These are phyloP conservation scores for Calosoma granatense DNA, from an alignment of 1,140 invertebrate genomes.

Conservation along the genomic window DNA sequence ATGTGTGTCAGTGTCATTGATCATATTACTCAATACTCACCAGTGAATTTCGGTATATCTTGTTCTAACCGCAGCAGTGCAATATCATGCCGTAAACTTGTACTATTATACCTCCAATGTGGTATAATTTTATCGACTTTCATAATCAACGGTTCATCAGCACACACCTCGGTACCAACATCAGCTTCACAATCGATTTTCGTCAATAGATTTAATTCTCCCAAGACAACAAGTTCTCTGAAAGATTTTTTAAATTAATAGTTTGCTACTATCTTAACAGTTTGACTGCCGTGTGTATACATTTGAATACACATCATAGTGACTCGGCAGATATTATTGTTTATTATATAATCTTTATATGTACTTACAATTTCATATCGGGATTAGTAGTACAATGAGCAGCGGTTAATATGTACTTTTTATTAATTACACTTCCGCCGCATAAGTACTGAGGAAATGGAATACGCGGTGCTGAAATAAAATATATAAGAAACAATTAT, in stretches of 20 bases:
- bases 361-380: neutral
- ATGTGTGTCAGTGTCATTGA: no score
- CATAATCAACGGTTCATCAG: conserved; percentile 43
- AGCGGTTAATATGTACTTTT: conserved; percentile 57
- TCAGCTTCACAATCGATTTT: conserved; percentile 45
- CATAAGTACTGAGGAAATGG: conserved; percentile 26
- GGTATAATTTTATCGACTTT: conserved; percentile 33
- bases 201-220: conserved; percentile 42
- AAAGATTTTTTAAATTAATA: conserved; percentile 36
- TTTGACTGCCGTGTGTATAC: neutral
- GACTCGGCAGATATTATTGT: no score
- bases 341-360: no score
- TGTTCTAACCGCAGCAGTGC: conserved; percentile 45
- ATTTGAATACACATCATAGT: no score
- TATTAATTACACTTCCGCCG: conserved; percentile 47
- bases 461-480: neutral
- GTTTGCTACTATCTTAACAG: neutral
- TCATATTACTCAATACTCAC: no score
- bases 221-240: no score
- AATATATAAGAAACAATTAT: neutral
- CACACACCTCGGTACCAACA: conserved; percentile 33
- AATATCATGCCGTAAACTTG: conserved; percentile 52
- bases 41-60: neutral
- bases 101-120: conserved; percentile 46
- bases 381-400: conserved; percentile 56